phyloP scores from a whole-genome alignment of 2,797 vertebrate genomes.

The Neostethus bicornis region DNA sequence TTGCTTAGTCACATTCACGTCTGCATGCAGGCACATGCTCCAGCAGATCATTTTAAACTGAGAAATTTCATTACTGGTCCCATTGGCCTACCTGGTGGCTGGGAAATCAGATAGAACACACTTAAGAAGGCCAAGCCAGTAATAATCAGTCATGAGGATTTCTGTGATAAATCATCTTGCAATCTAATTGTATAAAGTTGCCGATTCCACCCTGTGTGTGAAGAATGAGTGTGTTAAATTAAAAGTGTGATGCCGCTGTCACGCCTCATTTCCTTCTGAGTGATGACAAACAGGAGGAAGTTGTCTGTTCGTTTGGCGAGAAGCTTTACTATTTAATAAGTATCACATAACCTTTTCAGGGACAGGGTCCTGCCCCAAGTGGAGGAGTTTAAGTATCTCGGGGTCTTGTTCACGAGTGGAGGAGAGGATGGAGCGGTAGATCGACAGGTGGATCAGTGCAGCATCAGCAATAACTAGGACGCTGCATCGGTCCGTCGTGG shows the following conservation, averaged over 20 bases:
- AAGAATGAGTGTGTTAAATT: conserved; percentile 33
- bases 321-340: too few species aligned
- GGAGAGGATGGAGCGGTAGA: too few species aligned
- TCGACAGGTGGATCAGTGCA: too few species aligned
- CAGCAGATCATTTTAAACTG: conserved; percentile 4
- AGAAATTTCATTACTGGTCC: conserved; percentile 24
- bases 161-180: neutral
- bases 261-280: conserved; percentile 10
- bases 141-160: neutral
- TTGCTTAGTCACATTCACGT: conserved; percentile 10
- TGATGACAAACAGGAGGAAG: conserved; percentile 40
- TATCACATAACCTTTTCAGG: too few species aligned
- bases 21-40: conserved; percentile 12
- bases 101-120: neutral
- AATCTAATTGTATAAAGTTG: conserved; percentile 5
- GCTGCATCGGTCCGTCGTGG: too few species aligned
- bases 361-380: too few species aligned
- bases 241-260: conserved; percentile 9
- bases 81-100: conserved; percentile 17
- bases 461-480: too few species aligned
- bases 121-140: neutral
- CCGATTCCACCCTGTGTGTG: neutral
- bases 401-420: too few species aligned
- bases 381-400: too few species aligned
- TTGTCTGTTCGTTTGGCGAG: too few species aligned